Conservation (phyloP, 1,140 invertebrate genomes). For the Musca vetustissima region DNA sequence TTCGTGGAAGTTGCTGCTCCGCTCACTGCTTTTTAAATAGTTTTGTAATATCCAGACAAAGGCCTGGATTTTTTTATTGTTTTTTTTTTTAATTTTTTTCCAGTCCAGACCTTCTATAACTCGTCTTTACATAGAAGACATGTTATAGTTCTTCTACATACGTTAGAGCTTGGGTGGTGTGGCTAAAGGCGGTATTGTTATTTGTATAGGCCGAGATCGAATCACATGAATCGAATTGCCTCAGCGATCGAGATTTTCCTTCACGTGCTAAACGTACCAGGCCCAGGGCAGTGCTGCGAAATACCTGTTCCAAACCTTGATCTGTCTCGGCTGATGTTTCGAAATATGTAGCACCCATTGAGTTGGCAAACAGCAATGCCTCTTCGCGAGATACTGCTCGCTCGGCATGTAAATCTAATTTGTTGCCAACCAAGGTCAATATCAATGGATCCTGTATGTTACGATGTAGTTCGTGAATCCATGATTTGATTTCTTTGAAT, state of each 20-base stretch:
- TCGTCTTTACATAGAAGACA: too few species aligned
- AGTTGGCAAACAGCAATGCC: slow-evolving; percentile 72
- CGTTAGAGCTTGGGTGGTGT: slow-evolving; percentile 35
- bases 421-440: slow-evolving; percentile 82
- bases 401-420: slow-evolving; percentile 71
- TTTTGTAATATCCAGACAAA: too few species aligned
- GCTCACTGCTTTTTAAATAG: too few species aligned
- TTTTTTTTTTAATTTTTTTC: too few species aligned
- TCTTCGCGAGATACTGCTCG: slow-evolving; percentile 68
- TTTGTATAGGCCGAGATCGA: slow-evolving; percentile 51
- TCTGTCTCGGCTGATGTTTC: slow-evolving; percentile 81
- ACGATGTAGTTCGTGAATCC: slow-evolving; percentile 77
- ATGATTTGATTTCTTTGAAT: slow-evolving; percentile 74
- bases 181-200: slow-evolving; percentile 45
- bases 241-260: slow-evolving; percentile 57
- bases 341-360: slow-evolving; percentile 81
- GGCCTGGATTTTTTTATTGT: too few species aligned
- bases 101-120: too few species aligned
- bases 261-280: slow-evolving; percentile 59
- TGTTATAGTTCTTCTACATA: too few species aligned
- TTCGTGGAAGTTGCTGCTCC: too few species aligned
- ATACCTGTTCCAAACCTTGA: slow-evolving; percentile 71
- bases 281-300: slow-evolving; percentile 64
- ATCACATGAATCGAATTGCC: slow-evolving; percentile 58
- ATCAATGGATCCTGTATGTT: slow-evolving; percentile 77